Evolutionary conservation across 2,113 vertebrate species (phyloP).

Genomic region (Microtus richardsoni): DNA sequence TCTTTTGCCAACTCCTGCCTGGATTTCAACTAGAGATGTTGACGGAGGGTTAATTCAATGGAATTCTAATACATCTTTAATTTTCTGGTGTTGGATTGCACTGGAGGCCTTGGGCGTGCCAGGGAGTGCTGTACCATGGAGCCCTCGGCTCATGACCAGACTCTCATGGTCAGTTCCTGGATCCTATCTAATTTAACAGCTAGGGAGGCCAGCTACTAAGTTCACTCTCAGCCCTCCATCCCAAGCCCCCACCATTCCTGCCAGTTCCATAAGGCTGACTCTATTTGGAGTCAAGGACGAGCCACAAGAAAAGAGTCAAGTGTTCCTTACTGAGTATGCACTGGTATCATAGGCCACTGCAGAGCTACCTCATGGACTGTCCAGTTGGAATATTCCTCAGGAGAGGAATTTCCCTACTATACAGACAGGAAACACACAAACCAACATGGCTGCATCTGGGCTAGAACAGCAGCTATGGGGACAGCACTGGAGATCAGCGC

Average conservation of each 20-base stretch:
- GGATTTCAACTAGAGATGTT: neutral
- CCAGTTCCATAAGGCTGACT: neutral
- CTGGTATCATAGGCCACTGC: neutral
- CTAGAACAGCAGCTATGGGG: neutral
- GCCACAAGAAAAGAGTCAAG: neutral
- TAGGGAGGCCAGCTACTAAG: neutral
- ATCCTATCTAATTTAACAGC: neutral
- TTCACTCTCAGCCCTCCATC: neutral
- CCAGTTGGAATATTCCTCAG: neutral
- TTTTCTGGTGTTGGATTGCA: neutral
- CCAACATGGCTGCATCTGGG: neutral
- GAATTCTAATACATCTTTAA: neutral
- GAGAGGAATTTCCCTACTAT: neutral
- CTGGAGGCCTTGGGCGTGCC: neutral
- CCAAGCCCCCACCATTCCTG: neutral
- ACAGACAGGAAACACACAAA: neutral
- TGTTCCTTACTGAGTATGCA: neutral
- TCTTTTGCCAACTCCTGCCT: neutral
- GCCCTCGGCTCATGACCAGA: neutral
- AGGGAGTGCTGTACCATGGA: too few species aligned
- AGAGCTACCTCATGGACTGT: neutral
- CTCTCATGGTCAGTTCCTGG: neutral
- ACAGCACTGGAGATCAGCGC: neutral
- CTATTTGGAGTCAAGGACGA: neutral
- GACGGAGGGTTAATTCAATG: neutral